These are phyloP conservation scores for Colaptes auratus DNA, from an alignment of 2,113 vertebrate genomes.

Conservation along the genomic window DNA sequence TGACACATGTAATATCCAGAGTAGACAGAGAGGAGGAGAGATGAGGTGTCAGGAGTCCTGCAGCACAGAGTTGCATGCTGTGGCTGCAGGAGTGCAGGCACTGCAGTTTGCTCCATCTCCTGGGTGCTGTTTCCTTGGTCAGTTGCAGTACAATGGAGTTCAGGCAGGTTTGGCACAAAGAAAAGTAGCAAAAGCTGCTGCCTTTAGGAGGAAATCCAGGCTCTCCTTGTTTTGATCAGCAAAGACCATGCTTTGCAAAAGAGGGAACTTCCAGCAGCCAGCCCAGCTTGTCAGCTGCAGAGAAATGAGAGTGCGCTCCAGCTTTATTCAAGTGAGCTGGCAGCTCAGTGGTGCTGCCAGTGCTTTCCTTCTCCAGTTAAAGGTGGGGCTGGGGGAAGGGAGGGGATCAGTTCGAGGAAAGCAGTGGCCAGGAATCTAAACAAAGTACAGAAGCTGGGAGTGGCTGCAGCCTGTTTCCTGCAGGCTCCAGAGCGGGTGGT, in stretches of 20 bases:
- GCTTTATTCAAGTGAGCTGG: background rate
- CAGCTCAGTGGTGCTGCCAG: background rate
- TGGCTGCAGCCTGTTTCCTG: background rate
- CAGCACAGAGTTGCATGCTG: background rate
- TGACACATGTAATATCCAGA: background rate
- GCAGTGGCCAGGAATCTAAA: background rate
- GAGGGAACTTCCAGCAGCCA: background rate
- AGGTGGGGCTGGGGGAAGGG: background rate
- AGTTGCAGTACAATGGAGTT: background rate
- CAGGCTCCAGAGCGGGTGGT: background rate
- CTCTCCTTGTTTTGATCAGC: constrained; percentile 14
- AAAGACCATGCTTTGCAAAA: background rate
- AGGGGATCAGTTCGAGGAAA: background rate
- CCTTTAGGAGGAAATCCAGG: background rate
- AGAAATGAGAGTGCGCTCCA: background rate
- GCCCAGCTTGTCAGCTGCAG: background rate
- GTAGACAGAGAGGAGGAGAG: background rate
- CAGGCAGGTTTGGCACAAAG: background rate
- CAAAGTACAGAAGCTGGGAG: background rate
- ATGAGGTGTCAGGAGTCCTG: background rate
- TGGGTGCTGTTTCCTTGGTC: background rate
- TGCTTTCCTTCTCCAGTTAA: background rate
- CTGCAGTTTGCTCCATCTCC: background rate
- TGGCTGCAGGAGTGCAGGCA: background rate
- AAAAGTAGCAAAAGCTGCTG: background rate